Evolutionary conservation across 2,113 vertebrate species (phyloP).

Genomic region (Macaca fascicularis): DNA sequence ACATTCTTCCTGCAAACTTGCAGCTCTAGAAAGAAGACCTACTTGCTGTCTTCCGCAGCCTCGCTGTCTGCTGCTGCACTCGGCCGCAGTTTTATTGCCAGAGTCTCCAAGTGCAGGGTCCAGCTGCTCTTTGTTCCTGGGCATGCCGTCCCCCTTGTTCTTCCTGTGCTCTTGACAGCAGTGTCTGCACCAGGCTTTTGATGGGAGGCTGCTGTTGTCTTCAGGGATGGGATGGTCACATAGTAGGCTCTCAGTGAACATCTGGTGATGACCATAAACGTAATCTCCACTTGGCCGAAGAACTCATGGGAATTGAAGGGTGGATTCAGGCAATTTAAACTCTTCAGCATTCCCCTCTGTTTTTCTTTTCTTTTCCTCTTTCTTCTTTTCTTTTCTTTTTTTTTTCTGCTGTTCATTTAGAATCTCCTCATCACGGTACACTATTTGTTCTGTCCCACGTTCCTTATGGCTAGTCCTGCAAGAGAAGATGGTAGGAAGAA

Average conservation of each 20-base stretch:
- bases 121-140: not conserved
- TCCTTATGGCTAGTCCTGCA: not conserved
- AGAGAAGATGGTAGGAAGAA: fast-evolving
- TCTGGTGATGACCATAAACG: not conserved
- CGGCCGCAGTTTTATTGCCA: not conserved
- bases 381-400: too few species aligned
- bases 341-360: not conserved
- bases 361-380: not conserved
- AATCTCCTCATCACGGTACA: not conserved
- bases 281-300: not conserved
- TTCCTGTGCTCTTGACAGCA: fast-evolving
- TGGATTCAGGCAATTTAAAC: not conserved
- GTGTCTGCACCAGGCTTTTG: not conserved
- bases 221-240: not conserved
- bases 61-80: not conserved
- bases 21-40: not conserved
- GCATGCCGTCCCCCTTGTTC: fast-evolving
- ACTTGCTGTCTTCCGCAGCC: not conserved
- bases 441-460: not conserved
- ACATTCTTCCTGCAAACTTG: not conserved
- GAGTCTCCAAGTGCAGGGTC: not conserved
- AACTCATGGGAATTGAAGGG: not conserved
- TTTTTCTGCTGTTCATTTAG: not conserved
- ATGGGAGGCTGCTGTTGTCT: not conserved
- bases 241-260: not conserved